Evolutionary conservation across 2,888 invertebrate species (phyloP).

Genomic region (Neoascia interrupta): DNA sequence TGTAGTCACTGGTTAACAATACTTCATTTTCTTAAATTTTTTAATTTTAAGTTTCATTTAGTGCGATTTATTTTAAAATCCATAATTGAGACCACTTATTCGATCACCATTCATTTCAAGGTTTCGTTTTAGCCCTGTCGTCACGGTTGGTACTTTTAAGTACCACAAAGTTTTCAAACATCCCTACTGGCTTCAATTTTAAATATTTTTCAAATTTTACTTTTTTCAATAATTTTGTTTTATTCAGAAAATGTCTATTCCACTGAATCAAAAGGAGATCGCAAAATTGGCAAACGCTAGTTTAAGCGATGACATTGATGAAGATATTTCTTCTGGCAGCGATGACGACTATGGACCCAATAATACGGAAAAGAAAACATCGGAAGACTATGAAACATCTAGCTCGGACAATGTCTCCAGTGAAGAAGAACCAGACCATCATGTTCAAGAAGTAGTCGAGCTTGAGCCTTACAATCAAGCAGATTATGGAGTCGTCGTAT

Average conservation of each 20-base stretch:
- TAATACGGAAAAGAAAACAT: not conserved
- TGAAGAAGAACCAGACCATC: not conserved
- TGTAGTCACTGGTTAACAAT: too few species aligned
- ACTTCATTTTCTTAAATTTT: too few species aligned
- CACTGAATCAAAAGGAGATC: not conserved
- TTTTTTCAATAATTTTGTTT: too few species aligned
- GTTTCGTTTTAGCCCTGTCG: not conserved
- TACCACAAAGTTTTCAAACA: conserved; percentile 11
- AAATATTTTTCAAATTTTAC: not conserved
- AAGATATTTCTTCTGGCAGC: not conserved
- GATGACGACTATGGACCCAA: not conserved
- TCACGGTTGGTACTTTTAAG: conserved; percentile 8
- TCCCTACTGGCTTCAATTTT: not conserved
- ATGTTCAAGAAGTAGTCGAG: not conserved
- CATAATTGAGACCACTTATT: too few species aligned
- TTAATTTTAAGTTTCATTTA: too few species aligned
- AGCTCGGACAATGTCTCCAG: not conserved
- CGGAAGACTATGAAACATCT: not conserved
- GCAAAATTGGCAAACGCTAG: not conserved
- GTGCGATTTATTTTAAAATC: too few species aligned
- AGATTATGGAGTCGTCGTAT: not conserved
- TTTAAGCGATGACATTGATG: not conserved
- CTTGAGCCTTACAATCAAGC: too few species aligned
- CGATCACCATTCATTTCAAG: too few species aligned
- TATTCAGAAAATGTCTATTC: not conserved